phyloP scores from a whole-genome alignment of 2,888 invertebrate genomes.

The Hemicrepidius hirtus region DNA sequence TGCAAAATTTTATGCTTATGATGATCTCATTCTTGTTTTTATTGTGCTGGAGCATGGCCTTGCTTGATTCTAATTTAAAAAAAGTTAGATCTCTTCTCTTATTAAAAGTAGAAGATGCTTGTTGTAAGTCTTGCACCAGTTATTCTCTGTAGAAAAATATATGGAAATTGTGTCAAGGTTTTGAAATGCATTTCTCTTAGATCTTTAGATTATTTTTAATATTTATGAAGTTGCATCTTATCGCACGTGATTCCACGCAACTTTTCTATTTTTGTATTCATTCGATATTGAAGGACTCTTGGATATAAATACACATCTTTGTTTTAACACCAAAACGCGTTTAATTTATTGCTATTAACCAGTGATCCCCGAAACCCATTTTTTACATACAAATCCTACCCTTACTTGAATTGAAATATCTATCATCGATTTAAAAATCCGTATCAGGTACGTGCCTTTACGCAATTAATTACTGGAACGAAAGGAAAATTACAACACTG shows the following conservation, averaged over 20 bases:
- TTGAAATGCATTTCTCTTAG: slow-evolving; percentile 17
- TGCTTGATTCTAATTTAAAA: background rate
- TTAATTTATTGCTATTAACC: no score
- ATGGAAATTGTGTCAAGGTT: slow-evolving; percentile 26
- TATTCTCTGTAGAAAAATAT: background rate
- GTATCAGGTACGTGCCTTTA: no score
- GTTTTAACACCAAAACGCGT: no score
- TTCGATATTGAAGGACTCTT: background rate
- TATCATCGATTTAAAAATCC: no score
- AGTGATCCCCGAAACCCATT: no score
- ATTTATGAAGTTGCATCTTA: slow-evolving; percentile 15
- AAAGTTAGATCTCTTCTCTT: background rate
- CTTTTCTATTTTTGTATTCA: slow-evolving; percentile 13
- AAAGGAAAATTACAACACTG: no score
- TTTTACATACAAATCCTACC: no score
- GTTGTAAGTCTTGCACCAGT: background rate
- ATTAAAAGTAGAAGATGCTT: background rate
- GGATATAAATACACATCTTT: no score
- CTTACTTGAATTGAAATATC: no score
- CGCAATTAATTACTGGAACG: no score
- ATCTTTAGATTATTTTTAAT: background rate
- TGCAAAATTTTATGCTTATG: background rate
- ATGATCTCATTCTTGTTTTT: slow-evolving; percentile 3
- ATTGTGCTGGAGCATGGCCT: background rate
- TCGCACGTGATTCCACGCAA: background rate